Evolutionary conservation across 2,797 vertebrate genomes (phyloP).

Genomic region (Argya squamiceps): DNA sequence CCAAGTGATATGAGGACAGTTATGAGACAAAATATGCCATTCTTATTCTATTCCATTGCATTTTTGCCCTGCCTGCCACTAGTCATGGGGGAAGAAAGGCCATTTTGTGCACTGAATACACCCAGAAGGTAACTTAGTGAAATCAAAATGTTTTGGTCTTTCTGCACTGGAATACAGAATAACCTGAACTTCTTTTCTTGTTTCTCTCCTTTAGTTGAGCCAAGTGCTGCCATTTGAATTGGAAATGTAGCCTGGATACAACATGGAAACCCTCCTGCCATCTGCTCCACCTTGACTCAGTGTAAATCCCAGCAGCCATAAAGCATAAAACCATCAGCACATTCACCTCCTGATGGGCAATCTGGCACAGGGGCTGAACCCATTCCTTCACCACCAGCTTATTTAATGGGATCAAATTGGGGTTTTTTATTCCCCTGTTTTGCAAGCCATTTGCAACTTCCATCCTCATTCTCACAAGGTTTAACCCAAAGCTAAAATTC

Average conservation of each 20-base stretch:
- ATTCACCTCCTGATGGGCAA: background rate
- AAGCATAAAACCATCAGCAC: background rate
- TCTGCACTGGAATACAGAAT: background rate
- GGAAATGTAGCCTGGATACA: background rate
- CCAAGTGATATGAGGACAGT: background rate
- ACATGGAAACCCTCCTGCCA: background rate
- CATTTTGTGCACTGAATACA: background rate
- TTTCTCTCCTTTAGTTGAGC: background rate
- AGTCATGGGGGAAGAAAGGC: background rate
- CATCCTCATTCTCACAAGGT: background rate
- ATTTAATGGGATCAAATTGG: background rate
- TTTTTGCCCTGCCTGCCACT: background rate
- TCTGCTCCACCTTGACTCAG: background rate
- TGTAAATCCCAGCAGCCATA: background rate
- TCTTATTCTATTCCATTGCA: background rate
- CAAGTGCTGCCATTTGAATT: constrained; percentile 6
- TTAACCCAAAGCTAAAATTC: background rate
- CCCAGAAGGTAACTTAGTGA: background rate
- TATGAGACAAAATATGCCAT: background rate
- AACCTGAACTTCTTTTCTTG: background rate
- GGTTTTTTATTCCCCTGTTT: background rate
- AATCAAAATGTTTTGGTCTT: constrained; percentile 23
- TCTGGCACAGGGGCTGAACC: background rate
- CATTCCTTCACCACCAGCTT: background rate
- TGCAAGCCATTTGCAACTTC: background rate